Percentiles rank a stretch among this genome's conserved stretches.
phyloP scores from a whole-genome alignment of 2,888 invertebrate species.

The Dasysyrphus albostriatus region DNA sequence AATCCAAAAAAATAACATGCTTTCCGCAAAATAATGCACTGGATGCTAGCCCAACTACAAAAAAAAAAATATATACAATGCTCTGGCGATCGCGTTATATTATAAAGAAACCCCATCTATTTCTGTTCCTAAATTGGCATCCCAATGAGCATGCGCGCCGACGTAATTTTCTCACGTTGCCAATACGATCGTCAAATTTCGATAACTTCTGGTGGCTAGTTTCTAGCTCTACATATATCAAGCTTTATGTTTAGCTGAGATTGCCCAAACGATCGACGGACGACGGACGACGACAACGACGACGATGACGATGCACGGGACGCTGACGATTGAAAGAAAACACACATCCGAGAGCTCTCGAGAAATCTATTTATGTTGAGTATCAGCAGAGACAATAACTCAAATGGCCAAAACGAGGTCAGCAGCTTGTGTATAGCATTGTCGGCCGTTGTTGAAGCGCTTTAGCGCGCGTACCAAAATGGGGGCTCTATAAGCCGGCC shows the following conservation, averaged over 20 bases:
- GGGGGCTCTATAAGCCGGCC: constrained; percentile 33
- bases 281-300: too few relatives aligned
- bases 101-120: constrained; percentile 64
- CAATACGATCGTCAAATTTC: constrained; percentile 75
- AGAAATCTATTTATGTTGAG: constrained; percentile 72
- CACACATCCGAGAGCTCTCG: constrained; percentile 59
- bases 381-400: constrained; percentile 74
- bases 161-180: constrained; percentile 74
- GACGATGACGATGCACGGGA: constrained; percentile 3
- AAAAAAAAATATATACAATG: constrained; percentile 27
- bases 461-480: constrained; percentile 44
- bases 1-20: constrained; percentile 46
- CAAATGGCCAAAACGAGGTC: constrained; percentile 73
- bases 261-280: constrained; percentile 57
- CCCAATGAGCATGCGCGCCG: constrained; percentile 59
- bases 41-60: not conserved
- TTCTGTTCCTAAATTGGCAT: constrained; percentile 71
- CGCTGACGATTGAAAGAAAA: constrained; percentile 66
- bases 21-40: constrained; percentile 57
- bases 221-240: not conserved
- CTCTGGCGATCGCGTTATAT: constrained; percentile 42
- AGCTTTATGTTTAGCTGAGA: constrained; percentile 22
- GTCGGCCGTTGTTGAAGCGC: constrained; percentile 9
- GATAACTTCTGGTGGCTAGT: constrained; percentile 66
- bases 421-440: constrained; percentile 19